Conservation (phyloP, 92 coral and sea anemone species). For the Porites cylindrica region DNA sequence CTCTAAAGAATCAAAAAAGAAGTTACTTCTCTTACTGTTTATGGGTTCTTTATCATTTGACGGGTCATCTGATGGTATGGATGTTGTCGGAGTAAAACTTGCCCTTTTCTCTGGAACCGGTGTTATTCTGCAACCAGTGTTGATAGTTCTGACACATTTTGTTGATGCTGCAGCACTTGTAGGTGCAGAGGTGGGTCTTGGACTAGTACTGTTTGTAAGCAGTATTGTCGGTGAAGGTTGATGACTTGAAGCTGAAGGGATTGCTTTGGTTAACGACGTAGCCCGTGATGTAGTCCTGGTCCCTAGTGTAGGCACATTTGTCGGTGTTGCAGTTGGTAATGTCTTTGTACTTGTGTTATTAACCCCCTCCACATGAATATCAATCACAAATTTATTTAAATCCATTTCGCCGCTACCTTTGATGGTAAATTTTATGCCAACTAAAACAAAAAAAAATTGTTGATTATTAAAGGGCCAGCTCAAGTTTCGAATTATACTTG, state of each 20-base stretch:
- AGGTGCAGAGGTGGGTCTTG: not conserved
- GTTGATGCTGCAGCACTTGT: not conserved
- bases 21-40: not conserved
- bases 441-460: not conserved
- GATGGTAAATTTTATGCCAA: constrained; percentile 5
- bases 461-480: too few relatives aligned
- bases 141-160: not conserved
- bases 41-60: not conserved
- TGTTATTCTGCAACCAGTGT: not conserved
- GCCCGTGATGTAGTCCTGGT: not conserved
- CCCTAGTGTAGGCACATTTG: not conserved
- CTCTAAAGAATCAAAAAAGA: too few relatives aligned
- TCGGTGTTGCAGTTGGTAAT: constrained; percentile 12
- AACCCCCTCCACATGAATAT: constrained; percentile 13
- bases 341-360: not conserved
- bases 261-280: not conserved
- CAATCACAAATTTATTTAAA: constrained; percentile 7
- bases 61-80: not conserved
- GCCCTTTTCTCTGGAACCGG: not conserved
- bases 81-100: not conserved
- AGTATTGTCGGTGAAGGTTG: not conserved
- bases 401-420: not conserved
- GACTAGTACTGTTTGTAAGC: not conserved
- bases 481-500: too few relatives aligned
- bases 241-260: not conserved